Percentiles rank a stretch among this genome's conserved stretches.
Evolutionary conservation across 2,113 vertebrate species (phyloP).

Genomic region (Vombatus ursinus): DNA sequence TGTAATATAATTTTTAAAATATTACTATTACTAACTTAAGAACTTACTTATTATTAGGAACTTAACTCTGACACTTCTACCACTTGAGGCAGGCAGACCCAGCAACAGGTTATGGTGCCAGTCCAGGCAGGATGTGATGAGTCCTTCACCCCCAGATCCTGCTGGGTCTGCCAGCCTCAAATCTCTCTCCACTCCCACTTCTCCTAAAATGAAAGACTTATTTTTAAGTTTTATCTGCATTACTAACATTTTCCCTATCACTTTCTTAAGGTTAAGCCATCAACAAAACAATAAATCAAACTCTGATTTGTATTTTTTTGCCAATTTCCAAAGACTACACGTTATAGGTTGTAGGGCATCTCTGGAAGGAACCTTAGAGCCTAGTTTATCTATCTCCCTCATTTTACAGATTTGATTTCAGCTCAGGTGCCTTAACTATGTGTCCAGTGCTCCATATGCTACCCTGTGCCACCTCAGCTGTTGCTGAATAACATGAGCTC

Average conservation of each 20-base stretch:
- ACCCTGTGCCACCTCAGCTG: background rate
- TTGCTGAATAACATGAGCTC: background rate
- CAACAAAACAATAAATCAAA: background rate
- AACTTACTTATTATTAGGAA: background rate
- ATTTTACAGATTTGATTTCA: background rate
- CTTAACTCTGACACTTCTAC: background rate
- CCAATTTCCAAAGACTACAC: background rate
- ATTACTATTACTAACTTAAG: background rate
- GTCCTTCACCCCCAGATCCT: background rate
- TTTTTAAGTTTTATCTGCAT: background rate
- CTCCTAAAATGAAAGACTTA: background rate
- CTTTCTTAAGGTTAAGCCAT: background rate
- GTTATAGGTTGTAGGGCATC: background rate
- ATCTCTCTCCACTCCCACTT: background rate
- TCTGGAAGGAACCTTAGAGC: background rate
- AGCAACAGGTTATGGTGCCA: no score
- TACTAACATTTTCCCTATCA: background rate
- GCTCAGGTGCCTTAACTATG: background rate
- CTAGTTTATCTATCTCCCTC: background rate
- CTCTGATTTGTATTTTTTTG: background rate
- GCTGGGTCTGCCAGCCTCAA: background rate
- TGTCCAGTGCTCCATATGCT: background rate
- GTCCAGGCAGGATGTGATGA: no score
- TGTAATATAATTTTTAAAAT: background rate
- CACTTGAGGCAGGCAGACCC: background rate